Percentiles rank a stretch among this genome's conserved stretches.
Evolutionary conservation across 2,113 vertebrate species (phyloP).

Genomic region (Aegithalos caudatus): DNA sequence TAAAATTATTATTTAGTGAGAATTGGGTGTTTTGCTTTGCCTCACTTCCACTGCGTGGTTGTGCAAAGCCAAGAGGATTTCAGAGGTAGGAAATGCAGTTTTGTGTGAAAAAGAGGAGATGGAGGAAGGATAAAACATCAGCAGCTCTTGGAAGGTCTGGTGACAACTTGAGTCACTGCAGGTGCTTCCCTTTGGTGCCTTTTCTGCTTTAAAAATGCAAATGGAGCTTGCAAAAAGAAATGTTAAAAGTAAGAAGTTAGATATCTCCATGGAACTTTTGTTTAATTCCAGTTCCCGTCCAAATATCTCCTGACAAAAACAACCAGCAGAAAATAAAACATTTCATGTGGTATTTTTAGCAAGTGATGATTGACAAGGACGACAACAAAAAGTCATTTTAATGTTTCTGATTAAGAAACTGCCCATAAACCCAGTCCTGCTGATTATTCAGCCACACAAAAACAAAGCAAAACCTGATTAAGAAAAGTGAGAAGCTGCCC

Average conservation of each 20-base stretch:
- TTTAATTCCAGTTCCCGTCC: neutral
- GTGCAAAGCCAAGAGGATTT: neutral
- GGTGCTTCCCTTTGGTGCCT: neutral
- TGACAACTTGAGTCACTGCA: neutral
- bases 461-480: neutral
- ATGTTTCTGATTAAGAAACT: neutral
- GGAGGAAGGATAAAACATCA: neutral
- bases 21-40: neutral
- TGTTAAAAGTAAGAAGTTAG: fast-evolving
- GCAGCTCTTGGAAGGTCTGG: neutral
- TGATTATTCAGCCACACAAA: neutral
- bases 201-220: neutral
- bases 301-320: neutral
- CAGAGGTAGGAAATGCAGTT: neutral
- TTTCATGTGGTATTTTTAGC: neutral
- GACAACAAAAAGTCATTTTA: neutral
- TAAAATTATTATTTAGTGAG: neutral
- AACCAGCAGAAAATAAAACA: neutral
- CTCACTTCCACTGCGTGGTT: neutral
- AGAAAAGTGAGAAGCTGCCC: neutral
- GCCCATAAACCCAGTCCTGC: neutral
- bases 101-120: neutral
- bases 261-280: neutral
- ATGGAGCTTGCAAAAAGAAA: neutral
- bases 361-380: neutral